phyloP scores from a whole-genome alignment of 2,888 invertebrate species.

The Halictus quadricinctus region DNA sequence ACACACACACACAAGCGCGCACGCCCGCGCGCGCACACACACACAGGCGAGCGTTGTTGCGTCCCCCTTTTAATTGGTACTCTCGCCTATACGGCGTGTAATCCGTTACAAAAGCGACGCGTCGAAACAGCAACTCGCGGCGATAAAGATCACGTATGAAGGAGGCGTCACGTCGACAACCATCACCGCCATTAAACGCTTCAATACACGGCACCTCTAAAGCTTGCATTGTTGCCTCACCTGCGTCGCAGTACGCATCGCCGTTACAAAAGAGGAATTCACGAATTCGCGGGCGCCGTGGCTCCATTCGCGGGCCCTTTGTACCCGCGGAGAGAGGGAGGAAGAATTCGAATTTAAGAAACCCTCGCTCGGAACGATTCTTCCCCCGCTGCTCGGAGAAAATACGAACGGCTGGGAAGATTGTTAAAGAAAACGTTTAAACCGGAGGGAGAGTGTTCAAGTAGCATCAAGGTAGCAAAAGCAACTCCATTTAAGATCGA shows the following conservation, averaged over 20 bases:
- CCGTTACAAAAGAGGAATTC: conserved; percentile 43
- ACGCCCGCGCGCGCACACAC: background rate
- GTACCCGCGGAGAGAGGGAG: background rate
- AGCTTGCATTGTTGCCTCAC: conserved; percentile 52
- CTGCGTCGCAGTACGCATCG: conserved; percentile 35
- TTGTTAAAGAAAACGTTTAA: background rate
- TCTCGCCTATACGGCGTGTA: conserved; percentile 59
- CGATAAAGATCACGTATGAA: conserved; percentile 68
- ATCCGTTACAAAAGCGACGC: conserved; percentile 66
- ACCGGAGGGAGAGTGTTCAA: background rate
- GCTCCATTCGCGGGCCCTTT: conserved; percentile 15
- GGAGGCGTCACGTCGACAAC: conserved; percentile 63
- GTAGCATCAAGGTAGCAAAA: background rate
- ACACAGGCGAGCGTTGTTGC: conserved; percentile 47
- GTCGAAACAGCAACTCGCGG: conserved; percentile 68
- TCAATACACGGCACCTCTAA: conserved; percentile 61
- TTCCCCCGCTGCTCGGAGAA: background rate
- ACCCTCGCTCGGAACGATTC: background rate
- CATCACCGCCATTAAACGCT: conserved; percentile 67
- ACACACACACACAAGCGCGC: background rate
- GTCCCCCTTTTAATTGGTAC: conserved; percentile 71
- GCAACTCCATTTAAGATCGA: background rate
- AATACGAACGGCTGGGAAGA: background rate
- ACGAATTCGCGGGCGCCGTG: conserved; percentile 36
- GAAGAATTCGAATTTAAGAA: conserved; percentile 16